phyloP scores from a whole-genome alignment of 2,113 vertebrate species.

The Bucco capensis region DNA sequence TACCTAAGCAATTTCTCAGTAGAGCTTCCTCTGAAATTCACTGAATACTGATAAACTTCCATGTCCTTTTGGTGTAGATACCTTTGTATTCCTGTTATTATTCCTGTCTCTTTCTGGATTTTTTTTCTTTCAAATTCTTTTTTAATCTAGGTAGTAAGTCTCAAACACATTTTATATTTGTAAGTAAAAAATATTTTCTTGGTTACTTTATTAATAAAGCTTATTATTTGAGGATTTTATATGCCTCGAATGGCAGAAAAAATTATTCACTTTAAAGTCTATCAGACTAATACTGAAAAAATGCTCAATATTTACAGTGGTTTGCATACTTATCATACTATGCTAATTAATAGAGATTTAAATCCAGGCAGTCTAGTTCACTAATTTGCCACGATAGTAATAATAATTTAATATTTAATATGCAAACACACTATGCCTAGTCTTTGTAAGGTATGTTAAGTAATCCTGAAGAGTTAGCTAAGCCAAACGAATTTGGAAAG shows the following conservation, averaged over 20 bases:
- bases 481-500: neutral
- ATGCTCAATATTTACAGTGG: neutral
- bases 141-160: neutral
- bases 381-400: neutral
- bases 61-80: neutral
- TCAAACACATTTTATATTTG: neutral
- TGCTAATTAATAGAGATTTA: constrained; percentile 18
- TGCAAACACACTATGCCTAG: neutral
- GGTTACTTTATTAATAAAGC: neutral
- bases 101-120: neutral
- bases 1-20: neutral
- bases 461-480: constrained; percentile 11
- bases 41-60: neutral
- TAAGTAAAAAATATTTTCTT: neutral
- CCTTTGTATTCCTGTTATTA: neutral
- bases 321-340: constrained; percentile 8
- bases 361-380: neutral
- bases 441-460: constrained; percentile 6
- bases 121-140: neutral
- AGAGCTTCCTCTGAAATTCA: neutral
- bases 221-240: neutral
- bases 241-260: neutral
- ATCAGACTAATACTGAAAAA: constrained; percentile 8
- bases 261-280: neutral
- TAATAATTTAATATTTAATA: constrained; percentile 29